Evolutionary conservation across 2,888 invertebrate species (phyloP), one percentile per base, ranked within the genome.

Genomic region (Monoplex corrugatus): DNA sequence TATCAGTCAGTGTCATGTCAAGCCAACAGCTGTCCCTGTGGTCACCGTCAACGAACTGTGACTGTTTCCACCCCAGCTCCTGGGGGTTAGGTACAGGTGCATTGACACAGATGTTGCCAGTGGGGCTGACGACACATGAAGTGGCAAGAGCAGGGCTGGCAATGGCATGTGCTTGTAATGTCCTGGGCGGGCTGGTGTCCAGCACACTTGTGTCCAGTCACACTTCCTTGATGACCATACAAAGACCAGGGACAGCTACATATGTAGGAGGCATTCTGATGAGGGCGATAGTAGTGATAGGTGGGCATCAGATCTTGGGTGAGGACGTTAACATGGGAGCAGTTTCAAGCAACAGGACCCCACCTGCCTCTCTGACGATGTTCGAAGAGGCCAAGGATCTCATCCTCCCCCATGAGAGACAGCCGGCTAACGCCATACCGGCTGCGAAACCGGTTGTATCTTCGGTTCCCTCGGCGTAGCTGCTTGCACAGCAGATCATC

Each of bases 271-370:
- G 87, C 16, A 28, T 89, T 87, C 16, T 43, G 38, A 2, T 63
- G 44, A 6, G 90, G 89, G 72, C 92, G 91, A 19, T 83, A 50
- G 75, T 91, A 92, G 68, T 88, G 85, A 78, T 92, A 90, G 19
- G 90, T 91, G 8, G 90, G 89, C 6, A n/a, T 44, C 23, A 40
- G 32, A 35, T 85, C 80, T 28, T 43, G 45, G 23, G 72, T 80
- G 19, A 87, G 85, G 84, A 80, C 50, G 80, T 82, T 89, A 19
- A 87, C 50, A 23, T 68, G 87, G 10, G 87, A 44, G 78, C 89
- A 88, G 44, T 86, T 78, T 90, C 89, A 87, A 35, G 86, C 57
- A 38, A 63, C 38, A n/a, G 63, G 63, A 44, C 86, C 82, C 45
- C 43, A 45, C 35, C 84, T 44, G 38, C 90, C 57, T 45, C 90